A percentile compares a stretch with the other conserved stretches of the same genome.
phyloP scores from a whole-genome alignment of 2,113 vertebrate species.

The Nothocercus julius region DNA sequence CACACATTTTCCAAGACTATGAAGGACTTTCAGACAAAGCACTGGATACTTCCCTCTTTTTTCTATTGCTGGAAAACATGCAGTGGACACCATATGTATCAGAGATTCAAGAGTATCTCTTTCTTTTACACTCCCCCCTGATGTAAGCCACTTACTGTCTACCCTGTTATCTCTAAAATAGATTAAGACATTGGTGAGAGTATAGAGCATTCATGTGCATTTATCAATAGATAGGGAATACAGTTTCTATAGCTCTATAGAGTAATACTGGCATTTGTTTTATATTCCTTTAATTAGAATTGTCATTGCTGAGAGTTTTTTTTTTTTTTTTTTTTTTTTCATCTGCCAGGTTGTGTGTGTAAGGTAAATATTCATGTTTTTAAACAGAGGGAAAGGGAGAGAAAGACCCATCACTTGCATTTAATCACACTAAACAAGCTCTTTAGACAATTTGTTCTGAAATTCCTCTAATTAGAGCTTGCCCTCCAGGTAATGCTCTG shows the following conservation, averaged over 20 bases:
- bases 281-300: conserved; percentile 65
- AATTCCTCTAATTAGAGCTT: conserved; percentile 82
- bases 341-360: conserved; percentile 31
- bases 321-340: conserved; percentile 17
- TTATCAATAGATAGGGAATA: conserved; percentile 13
- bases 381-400: not conserved
- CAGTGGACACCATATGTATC: not conserved
- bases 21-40: not conserved
- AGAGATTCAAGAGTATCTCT: not conserved
- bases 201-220: not conserved
- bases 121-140: conserved; percentile 35
- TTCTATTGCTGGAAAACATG: not conserved
- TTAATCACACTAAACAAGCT: conserved; percentile 81
- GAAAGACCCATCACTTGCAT: conserved; percentile 53
- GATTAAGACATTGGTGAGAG: not conserved
- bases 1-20: not conserved
- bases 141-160: conserved; percentile 18
- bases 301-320: not conserved
- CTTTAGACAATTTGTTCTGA: conserved; percentile 83
- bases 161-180: conserved; percentile 36
- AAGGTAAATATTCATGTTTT: conserved; percentile 71
- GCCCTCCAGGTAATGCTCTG: conserved; percentile 82
- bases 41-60: not conserved
- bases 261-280: conserved; percentile 35
- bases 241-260: not conserved